Base-by-base conservation (phyloP, 1,140 invertebrate genomes). In the Panagrolaimus sp. region DNA sequence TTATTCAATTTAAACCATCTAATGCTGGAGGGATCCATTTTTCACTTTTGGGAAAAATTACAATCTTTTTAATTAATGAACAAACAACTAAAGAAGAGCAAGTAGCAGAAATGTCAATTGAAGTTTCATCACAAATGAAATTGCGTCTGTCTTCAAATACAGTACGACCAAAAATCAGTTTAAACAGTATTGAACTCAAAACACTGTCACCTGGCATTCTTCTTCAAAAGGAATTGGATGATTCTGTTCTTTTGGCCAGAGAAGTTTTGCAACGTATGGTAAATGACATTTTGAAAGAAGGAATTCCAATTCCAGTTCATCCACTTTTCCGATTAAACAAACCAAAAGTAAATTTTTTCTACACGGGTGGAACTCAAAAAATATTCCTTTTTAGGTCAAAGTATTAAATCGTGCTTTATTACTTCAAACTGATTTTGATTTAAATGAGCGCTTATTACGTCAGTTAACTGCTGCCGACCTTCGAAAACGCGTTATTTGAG, bases 211-310 rank as follows among this genome's bases (percentile, higher is more conserved):
- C 80, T 10, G 72, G 70, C 38, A 70, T 83, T 32, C 67, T 82
- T 14, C 52, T 69, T 28, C 80, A 82, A 68, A 73, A 79, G n/a
- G 80, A 82, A 66, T 64, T 82, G n/a, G 82, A 82, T 48, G 71
- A 81, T 52, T 79, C 80, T 43, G 80, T 83, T 32, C 68, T 83
- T 45, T 47, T 82, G 15, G 64, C 79, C 10, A 66, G 74, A 28
- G 80, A 82, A 73, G 83, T 82, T 43, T 65, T 82, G 15, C 80
- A 82, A 66, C 43, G 80, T 65, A 82, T 82, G 80, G 82, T 82
- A 0, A 82, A 82, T 69, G 80, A 82, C 58, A 79, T 82, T 63
- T 70, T 82, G 26, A 69, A 72, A 43, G 78, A 81, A 26, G 80
- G 80, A 17, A 82, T 83, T 65, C 76, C 65, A 10, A 83, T 83